Evolutionary conservation across 2,888 invertebrate species (phyloP), one percentile per base, ranked within the genome.

Genomic region (Villa cingulata): DNA sequence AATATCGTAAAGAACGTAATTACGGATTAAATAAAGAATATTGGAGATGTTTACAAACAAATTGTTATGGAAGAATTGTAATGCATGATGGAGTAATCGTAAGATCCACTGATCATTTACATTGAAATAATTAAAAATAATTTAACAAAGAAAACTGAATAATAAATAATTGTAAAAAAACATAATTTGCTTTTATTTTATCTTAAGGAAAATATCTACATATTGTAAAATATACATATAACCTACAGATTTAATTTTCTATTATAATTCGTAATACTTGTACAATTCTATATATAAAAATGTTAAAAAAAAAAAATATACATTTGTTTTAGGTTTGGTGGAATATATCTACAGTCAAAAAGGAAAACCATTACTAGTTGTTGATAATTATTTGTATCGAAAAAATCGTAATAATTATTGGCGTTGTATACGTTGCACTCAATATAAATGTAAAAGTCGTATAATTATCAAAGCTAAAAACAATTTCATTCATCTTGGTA

Each of bases 261-360:
- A n/a, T n/a, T n/a, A n/a, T n/a, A n/a, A n/a, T n/a, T n/a, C n/a
- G n/a, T n/a, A n/a, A n/a, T n/a, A n/a, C n/a, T n/a, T n/a, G n/a
- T n/a, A n/a, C n/a, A n/a, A n/a, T n/a, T n/a, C n/a, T n/a, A n/a
- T n/a, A n/a, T n/a, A n/a, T n/a, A n/a, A n/a, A n/a, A n/a, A n/a
- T n/a, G n/a, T n/a, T n/a, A n/a, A n/a, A n/a, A n/a, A n/a, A n/a
- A n/a, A n/a, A n/a, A n/a, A n/a, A n/a, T n/a, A n/a, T n/a, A n/a
- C n/a, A n/a, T n/a, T 29, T 29, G 27, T 56, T 57, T 48, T 56
- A 59, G 59, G 54, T 43, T 52, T n/a, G n/a, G n/a, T 62, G 48
- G 59, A 61, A 52, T 59, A 56, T 48, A 61, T 64, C 47, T 60
- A 58, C 46, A 62, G 62, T 49, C 61, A 62, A 52, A 57, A 62